Conservation (phyloP, 92 coral and sea anemone genomes). For the Isaurus tuberculatus region DNA sequence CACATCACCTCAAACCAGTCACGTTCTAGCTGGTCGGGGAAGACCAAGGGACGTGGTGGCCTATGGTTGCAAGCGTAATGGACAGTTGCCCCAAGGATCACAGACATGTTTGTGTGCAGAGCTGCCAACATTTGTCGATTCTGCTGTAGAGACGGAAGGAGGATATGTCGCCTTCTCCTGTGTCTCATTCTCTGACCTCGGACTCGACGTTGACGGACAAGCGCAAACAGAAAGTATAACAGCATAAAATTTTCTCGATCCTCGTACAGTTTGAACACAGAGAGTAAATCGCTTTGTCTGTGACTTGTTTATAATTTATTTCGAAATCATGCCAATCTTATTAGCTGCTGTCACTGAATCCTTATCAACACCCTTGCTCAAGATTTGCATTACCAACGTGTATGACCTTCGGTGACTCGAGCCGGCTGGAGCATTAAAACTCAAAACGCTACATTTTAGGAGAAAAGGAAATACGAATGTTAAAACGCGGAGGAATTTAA, state of each 20-base stretch:
- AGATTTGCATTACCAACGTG: slow-evolving; percentile 18
- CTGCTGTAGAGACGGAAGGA: slow-evolving; percentile 23
- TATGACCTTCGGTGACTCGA: slow-evolving; percentile 15
- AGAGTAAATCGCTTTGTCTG: background rate
- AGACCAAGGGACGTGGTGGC: slow-evolving; percentile 12
- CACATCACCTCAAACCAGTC: background rate
- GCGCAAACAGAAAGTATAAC: slow-evolving; percentile 14
- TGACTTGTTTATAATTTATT: background rate
- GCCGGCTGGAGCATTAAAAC: too few species aligned
- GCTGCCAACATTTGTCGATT: slow-evolving; percentile 22
- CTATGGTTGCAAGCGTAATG: slow-evolving; percentile 23
- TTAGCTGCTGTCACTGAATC: background rate
- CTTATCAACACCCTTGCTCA: background rate
- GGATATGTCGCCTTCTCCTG: slow-evolving; percentile 8
- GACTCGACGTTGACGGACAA: slow-evolving; percentile 18
- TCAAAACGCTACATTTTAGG: too few species aligned
- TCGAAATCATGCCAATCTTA: slow-evolving; percentile 7
- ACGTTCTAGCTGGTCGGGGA: background rate
- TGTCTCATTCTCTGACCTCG: slow-evolving; percentile 9
- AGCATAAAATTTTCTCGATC: background rate
- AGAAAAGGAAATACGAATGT: too few species aligned
- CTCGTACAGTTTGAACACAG: slow-evolving; percentile 10
- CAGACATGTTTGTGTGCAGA: slow-evolving; percentile 28
- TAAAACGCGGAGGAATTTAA: too few species aligned
- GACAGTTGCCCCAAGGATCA: slow-evolving; percentile 15